phyloP scores from a whole-genome alignment of 2,113 vertebrate genomes.

The Mastomys natalensis region DNA sequence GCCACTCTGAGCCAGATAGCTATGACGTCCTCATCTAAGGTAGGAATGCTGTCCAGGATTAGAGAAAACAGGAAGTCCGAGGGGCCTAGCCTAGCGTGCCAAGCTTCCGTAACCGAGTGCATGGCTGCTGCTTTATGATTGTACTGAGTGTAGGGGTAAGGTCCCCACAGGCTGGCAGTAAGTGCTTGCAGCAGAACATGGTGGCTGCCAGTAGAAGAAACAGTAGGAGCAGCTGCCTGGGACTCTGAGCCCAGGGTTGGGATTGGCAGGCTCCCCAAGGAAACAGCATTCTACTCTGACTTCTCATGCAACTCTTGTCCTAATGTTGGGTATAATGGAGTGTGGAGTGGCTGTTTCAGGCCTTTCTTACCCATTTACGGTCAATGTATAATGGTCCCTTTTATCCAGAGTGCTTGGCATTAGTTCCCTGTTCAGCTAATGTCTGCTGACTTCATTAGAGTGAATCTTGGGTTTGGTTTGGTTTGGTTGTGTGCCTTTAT shows the following conservation, averaged over 20 bases:
- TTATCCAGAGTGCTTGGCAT: background rate
- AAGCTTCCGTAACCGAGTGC: rapidly evolving
- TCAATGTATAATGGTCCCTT: background rate
- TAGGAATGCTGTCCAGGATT: background rate
- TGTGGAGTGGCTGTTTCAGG: background rate
- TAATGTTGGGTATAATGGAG: background rate
- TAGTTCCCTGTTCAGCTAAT: background rate
- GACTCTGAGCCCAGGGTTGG: background rate
- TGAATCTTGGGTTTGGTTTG: background rate
- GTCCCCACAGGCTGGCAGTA: background rate
- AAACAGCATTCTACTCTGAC: background rate
- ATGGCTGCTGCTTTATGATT: background rate
- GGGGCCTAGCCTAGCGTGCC: background rate
- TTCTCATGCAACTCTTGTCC: background rate
- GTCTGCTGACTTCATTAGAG: background rate
- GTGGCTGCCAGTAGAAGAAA: background rate
- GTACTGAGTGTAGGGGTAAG: background rate
- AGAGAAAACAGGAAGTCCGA: background rate
- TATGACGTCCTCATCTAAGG: background rate
- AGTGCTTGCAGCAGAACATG: background rate
- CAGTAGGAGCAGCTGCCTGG: background rate
- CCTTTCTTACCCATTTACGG: no score
- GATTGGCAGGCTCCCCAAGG: background rate
- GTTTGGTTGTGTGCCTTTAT: background rate
- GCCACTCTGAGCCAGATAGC: background rate